A percentile compares a stretch with the other conserved stretches of the same genome.
Evolutionary conservation across 2,888 invertebrate genomes (phyloP).

Genomic region (Apantesis nais): DNA sequence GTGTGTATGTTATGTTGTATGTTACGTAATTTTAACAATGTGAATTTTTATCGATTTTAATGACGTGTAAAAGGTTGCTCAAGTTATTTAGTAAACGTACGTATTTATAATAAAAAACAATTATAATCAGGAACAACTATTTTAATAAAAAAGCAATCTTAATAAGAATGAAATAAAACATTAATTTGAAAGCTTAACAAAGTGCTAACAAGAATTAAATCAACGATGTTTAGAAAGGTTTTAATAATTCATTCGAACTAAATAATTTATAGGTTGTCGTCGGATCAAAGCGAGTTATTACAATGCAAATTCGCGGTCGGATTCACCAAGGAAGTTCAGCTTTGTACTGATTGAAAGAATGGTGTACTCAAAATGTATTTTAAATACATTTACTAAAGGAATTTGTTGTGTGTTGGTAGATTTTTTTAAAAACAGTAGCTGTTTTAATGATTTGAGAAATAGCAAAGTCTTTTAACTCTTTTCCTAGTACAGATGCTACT

Average conservation of each 20-base stretch:
- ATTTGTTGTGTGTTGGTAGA: neutral
- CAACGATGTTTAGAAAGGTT: neutral
- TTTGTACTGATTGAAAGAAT: conserved; percentile 26
- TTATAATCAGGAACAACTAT: neutral
- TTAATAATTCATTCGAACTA: conserved; percentile 21
- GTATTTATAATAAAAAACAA: neutral
- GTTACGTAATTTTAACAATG: too few relatives aligned
- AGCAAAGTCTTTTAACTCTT: neutral
- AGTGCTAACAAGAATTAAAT: neutral
- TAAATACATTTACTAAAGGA: neutral
- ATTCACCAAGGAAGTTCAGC: conserved; percentile 29
- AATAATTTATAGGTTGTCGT: conserved; percentile 30
- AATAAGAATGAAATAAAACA: neutral
- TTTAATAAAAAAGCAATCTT: neutral
- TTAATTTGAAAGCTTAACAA: neutral
- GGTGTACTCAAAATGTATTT: conserved; percentile 16
- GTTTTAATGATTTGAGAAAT: neutral
- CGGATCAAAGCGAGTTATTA: conserved; percentile 26
- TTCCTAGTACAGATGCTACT: too few relatives aligned
- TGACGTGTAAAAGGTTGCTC: too few relatives aligned
- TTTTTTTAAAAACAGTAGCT: neutral
- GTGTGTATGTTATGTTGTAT: too few relatives aligned
- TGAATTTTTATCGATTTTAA: too few relatives aligned
- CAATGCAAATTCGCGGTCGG: conserved; percentile 39
- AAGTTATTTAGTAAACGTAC: too few relatives aligned